Percentiles rank a stretch among this genome's conserved stretches.
These are phyloP conservation scores for Luperina testacea DNA, from an alignment of 2,888 invertebrate genomes.

Conservation along the genomic window DNA sequence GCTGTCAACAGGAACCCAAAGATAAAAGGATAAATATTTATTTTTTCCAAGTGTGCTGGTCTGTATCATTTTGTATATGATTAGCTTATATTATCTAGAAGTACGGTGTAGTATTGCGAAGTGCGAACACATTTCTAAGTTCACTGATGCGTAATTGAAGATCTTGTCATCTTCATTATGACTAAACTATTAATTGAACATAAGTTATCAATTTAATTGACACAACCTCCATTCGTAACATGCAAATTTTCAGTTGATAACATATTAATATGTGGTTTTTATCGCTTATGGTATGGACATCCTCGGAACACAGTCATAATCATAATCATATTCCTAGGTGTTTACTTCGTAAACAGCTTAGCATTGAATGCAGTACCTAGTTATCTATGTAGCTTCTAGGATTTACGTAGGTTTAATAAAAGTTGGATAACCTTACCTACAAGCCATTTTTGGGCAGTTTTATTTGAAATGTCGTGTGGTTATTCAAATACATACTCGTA, in stretches of 20 bases:
- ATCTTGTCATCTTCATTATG: slow-evolving; percentile 54
- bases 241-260: slow-evolving; percentile 73
- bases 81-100: slow-evolving; percentile 16
- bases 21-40: not conserved
- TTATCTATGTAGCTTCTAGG: slow-evolving; percentile 11
- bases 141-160: slow-evolving; percentile 51
- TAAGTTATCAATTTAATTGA: slow-evolving; percentile 71
- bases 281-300: slow-evolving; percentile 66
- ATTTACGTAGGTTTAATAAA: slow-evolving; percentile 18
- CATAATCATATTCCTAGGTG: slow-evolving; percentile 34
- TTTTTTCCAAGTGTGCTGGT: not conserved
- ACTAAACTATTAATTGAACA: slow-evolving; percentile 70
- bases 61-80: slow-evolving; percentile 8
- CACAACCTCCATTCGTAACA: slow-evolving; percentile 68
- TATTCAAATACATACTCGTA: not conserved
- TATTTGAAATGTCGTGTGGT: not conserved
- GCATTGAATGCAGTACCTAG: slow-evolving; percentile 26
- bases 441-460: not conserved
- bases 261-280: slow-evolving; percentile 74
- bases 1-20: not conserved
- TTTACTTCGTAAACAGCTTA: slow-evolving; percentile 36
- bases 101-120: slow-evolving; percentile 25
- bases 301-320: slow-evolving; percentile 57
- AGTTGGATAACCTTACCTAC: not conserved
- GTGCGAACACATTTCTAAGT: slow-evolving; percentile 46